A percentile compares a stretch with the other conserved stretches of the same genome.
These are phyloP conservation scores for Heliconius ethilla DNA, from an alignment of 2,888 invertebrate species.

Conservation along the genomic window DNA sequence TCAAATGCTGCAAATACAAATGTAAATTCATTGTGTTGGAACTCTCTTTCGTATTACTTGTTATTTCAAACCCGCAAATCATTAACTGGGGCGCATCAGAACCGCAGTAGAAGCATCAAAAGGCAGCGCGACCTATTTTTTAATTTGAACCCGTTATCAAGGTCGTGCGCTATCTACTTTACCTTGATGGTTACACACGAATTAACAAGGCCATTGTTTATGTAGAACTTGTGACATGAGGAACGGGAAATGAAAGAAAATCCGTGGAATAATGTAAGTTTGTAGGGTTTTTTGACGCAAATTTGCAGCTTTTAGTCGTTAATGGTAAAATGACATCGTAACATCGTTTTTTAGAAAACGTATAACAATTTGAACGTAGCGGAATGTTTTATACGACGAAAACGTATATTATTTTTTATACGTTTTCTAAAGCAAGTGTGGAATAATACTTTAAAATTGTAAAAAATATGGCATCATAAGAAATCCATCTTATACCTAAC, in stretches of 20 bases:
- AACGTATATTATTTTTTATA: no score
- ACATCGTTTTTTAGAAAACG: no score
- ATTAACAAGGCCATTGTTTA: conserved; percentile 1
- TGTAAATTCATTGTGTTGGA: neutral
- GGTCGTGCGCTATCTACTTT: conserved; percentile 3
- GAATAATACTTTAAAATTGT: no score
- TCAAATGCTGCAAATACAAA: neutral
- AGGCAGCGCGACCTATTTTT: conserved; percentile 21
- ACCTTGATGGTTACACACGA: conserved; percentile 8
- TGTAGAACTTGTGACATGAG: neutral
- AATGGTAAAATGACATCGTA: neutral
- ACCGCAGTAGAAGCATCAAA: conserved; percentile 7
- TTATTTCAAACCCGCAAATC: conserved; percentile 13
- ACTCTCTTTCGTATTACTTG: conserved; percentile 4
- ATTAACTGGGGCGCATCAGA: conserved; percentile 17
- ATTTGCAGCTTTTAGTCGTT: neutral
- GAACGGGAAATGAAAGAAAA: neutral
- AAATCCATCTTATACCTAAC: no score
- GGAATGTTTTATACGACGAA: no score
- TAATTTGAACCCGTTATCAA: conserved; percentile 16
- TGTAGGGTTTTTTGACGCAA: neutral
- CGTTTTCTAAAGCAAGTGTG: no score
- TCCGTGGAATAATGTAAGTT: neutral
- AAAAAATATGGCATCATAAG: no score
- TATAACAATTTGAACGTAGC: no score